Percentiles rank a stretch among this genome's conserved stretches.
Conservation (phyloP, 2,113 vertebrate species). For the Silurus meridionalis region DNA sequence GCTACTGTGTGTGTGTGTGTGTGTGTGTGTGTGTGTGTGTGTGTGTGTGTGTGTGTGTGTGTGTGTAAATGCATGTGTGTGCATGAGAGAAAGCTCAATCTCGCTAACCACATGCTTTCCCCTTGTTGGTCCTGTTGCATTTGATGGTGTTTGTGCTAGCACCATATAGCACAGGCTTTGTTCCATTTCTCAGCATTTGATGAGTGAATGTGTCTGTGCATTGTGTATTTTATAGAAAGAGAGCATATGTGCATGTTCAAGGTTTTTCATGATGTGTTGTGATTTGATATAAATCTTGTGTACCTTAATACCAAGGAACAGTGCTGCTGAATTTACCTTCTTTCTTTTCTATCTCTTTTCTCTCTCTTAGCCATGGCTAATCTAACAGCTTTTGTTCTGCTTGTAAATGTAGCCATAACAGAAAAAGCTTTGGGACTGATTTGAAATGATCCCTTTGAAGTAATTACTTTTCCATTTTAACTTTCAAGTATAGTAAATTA, state of each 20-base stretch:
- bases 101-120: background rate
- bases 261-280: background rate
- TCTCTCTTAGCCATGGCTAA: background rate
- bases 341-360: background rate
- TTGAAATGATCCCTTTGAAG: background rate
- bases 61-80: background rate
- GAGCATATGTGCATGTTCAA: background rate
- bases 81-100: background rate
- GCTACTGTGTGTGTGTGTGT: slow-evolving; percentile 20
- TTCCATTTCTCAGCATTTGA: slow-evolving; percentile 5
- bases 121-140: slow-evolving; percentile 20
- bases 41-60: slow-evolving; percentile 21
- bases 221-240: background rate
- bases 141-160: slow-evolving; percentile 17
- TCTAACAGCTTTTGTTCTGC: background rate
- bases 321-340: background rate
- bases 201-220: background rate
- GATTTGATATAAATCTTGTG: background rate
- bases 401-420: background rate
- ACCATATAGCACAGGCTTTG: background rate
- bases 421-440: background rate
- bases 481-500: background rate
- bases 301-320: background rate
- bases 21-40: slow-evolving; percentile 1
- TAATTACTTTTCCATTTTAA: background rate